Evolutionary conservation across 2,888 invertebrate genomes (phyloP).

Genomic region (Gari tellinella): DNA sequence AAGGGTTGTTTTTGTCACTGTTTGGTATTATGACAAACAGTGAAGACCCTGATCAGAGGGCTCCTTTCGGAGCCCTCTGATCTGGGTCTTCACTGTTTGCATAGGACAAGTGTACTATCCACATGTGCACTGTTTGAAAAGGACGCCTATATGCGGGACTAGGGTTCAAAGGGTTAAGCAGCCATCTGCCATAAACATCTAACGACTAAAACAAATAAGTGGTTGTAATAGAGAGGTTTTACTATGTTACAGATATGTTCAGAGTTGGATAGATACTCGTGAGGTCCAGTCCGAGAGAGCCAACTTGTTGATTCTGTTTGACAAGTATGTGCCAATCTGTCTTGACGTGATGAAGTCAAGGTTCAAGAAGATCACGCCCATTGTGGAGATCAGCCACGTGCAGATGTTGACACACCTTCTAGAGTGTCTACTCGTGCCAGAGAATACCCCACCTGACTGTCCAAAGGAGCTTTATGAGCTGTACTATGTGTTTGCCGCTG

Average conservation of each 20-base stretch:
- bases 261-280: slow-evolving; percentile 88
- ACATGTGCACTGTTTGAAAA: too few relatives aligned
- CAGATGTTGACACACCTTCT: slow-evolving; percentile 94
- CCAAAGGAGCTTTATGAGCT: slow-evolving; percentile 97
- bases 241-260: slow-evolving; percentile 89
- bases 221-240: too few relatives aligned
- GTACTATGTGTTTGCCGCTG: slow-evolving; percentile 97
- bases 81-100: too few relatives aligned
- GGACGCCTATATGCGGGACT: too few relatives aligned
- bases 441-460: slow-evolving; percentile 94
- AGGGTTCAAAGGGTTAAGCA: too few relatives aligned
- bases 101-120: too few relatives aligned
- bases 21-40: too few relatives aligned
- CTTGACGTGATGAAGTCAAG: slow-evolving; percentile 93
- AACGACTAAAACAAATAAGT: too few relatives aligned
- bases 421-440: slow-evolving; percentile 92
- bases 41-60: too few relatives aligned
- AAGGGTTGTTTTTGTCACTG: too few relatives aligned
- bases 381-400: slow-evolving; percentile 96
- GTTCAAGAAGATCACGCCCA: slow-evolving; percentile 97
- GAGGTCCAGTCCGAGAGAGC: slow-evolving; percentile 87
- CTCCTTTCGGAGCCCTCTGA: too few relatives aligned
- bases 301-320: slow-evolving; percentile 96
- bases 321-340: slow-evolving; percentile 97
- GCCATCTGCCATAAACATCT: too few relatives aligned